Evolutionary conservation across 2,888 invertebrate genomes (phyloP), one percentile per base, ranked within the genome.

Genomic region (Helobdella robusta): DNA sequence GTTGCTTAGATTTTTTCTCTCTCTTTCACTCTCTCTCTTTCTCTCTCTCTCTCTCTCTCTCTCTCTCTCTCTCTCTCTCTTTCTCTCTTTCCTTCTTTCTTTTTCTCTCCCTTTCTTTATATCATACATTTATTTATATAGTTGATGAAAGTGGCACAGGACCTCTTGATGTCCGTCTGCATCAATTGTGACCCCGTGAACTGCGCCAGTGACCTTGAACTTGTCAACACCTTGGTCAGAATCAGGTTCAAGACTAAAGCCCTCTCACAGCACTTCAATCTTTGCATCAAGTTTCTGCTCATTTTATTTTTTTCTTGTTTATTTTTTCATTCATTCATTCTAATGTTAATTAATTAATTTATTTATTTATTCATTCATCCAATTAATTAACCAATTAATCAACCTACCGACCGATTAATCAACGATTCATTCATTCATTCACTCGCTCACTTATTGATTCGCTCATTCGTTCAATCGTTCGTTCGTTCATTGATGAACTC

Each of bases 181-280:
- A 86, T 87, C 73, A 97, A 97, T 81, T 90, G 91, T 72, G 74
- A 87, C 23, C 84, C 85, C 59, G 84, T 85, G 59, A 84, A 84
- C 64, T 84, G 84, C 25, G 80, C 83, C 3, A 81, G 84, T 66
- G 89, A 89, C 80, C 79, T 84, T 34, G 87, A 87, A 75, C 89
- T 91, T 34, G 86, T 95, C 64, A 86, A 88, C 35, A 87, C 88
- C 73, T 82, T 97, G 30, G 87, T 90, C 3, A 89, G 92, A 79
- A 87, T 97, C 83, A 82, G 94, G 58, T 83, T 94, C 69, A 97
- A 97, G 82, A 91, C 91, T 36, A 95, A 95, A 79, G 89, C 89
- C 1, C 84, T 93, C 70, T 87, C 91, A 68, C 89, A 88, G 75
- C 87, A 91, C 67, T 94, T 91, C 78, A 85, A 92, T 76, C 84